phyloP scores from a whole-genome alignment of 1,140 invertebrate genomes.

The Trissolcus basalis region DNA sequence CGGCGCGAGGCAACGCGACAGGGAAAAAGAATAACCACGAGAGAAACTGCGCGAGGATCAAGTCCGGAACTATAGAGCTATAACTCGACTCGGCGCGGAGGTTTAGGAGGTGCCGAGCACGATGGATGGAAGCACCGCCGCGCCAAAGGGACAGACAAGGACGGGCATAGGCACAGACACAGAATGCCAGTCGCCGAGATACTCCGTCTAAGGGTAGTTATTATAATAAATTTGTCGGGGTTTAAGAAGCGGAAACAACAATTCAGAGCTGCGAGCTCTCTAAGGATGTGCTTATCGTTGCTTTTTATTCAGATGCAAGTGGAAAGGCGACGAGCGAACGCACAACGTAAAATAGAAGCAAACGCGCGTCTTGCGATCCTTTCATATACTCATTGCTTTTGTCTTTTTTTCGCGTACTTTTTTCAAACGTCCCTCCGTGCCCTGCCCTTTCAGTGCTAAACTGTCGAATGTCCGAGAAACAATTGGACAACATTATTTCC shows the following conservation, averaged over 20 bases:
- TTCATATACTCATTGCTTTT: constrained; percentile 60
- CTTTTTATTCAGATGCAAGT: constrained; percentile 75
- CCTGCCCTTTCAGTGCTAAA: constrained; percentile 48
- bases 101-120: constrained; percentile 59
- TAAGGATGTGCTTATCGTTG: constrained; percentile 76
- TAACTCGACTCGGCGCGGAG: constrained; percentile 45
- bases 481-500: constrained; percentile 42
- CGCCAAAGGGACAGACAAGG: constrained; percentile 43
- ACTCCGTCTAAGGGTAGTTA: constrained; percentile 73
- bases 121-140: constrained; percentile 49
- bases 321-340: constrained; percentile 69
- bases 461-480: constrained; percentile 47
- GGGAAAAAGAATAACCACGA: constrained; percentile 38
- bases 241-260: constrained; percentile 77
- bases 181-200: constrained; percentile 63
- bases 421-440: constrained; percentile 38
- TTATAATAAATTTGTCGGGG: constrained; percentile 77
- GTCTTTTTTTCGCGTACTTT: constrained; percentile 46
- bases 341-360: constrained; percentile 60
- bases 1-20: constrained; percentile 11
- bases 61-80: constrained; percentile 50
- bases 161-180: constrained; percentile 43
- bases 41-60: constrained; percentile 49
- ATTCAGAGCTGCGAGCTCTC: constrained; percentile 75
- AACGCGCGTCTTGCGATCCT: constrained; percentile 63